phyloP scores from a whole-genome alignment of 2,113 vertebrate species.

The Tinamus guttatus region DNA sequence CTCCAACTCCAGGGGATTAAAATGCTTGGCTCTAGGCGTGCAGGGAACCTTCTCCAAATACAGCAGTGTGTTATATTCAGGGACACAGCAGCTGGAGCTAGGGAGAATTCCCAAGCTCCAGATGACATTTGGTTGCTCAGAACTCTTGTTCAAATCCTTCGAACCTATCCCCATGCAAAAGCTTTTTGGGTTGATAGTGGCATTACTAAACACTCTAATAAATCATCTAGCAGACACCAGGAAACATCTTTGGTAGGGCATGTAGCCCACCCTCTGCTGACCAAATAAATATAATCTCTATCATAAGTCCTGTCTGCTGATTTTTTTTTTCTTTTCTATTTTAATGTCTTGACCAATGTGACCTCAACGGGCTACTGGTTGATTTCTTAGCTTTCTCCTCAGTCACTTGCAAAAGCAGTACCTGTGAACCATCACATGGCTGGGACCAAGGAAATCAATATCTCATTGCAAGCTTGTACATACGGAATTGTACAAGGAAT shows the following conservation, averaged over 20 bases:
- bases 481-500: fast-evolving
- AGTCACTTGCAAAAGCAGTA: background rate
- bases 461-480: fast-evolving
- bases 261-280: background rate
- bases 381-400: background rate
- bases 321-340: background rate
- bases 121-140: background rate
- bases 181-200: background rate
- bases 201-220: background rate
- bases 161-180: background rate
- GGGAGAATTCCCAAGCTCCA: background rate
- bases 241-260: background rate
- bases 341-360: background rate
- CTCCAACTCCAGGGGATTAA: background rate
- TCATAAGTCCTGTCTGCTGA: background rate
- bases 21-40: background rate
- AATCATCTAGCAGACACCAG: background rate
- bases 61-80: background rate
- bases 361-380: background rate
- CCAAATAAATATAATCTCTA: background rate
- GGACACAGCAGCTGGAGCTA: background rate
- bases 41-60: background rate
- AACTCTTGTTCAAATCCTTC: background rate
- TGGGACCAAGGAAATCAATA: background rate
- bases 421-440: background rate